Conservation (phyloP, 2,113 vertebrate species). For the Zosterops lateralis region DNA sequence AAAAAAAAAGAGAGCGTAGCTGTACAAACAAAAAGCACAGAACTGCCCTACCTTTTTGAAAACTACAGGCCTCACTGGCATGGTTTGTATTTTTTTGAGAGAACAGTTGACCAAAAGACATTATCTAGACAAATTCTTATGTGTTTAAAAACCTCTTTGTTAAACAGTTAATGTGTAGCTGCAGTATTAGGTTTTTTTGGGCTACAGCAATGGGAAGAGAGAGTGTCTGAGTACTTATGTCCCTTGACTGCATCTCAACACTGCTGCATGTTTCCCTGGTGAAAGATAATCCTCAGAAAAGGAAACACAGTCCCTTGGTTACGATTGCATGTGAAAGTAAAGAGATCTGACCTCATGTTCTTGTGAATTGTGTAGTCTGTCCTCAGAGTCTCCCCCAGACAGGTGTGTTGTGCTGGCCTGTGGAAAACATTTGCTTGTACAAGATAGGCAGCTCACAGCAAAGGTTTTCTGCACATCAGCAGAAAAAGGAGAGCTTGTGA, state of each 20-base stretch:
- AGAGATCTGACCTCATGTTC: background rate
- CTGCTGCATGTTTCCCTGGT: background rate
- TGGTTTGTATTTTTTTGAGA: background rate
- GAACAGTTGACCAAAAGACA: background rate
- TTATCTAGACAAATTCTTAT: background rate
- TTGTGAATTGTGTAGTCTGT: background rate
- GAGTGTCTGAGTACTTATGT: background rate
- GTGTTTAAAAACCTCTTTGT: background rate
- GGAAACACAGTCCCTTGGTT: background rate
- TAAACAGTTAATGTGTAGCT: background rate
- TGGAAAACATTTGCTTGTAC: background rate
- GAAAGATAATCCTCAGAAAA: background rate
- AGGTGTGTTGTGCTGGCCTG: background rate
- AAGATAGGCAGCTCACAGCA: background rate
- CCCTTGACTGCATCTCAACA: background rate
- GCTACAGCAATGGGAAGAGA: background rate
- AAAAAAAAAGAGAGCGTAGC: background rate
- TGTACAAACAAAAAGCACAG: background rate
- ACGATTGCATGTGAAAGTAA: background rate
- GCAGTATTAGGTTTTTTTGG: background rate
- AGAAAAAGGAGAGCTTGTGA: conserved; percentile 12
- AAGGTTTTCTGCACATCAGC: background rate
- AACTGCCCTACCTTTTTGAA: background rate
- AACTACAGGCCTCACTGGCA: background rate
- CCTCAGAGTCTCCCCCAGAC: background rate